phyloP scores from a whole-genome alignment of 2,797 vertebrate genomes.

The Euphonia xanthogaster region DNA sequence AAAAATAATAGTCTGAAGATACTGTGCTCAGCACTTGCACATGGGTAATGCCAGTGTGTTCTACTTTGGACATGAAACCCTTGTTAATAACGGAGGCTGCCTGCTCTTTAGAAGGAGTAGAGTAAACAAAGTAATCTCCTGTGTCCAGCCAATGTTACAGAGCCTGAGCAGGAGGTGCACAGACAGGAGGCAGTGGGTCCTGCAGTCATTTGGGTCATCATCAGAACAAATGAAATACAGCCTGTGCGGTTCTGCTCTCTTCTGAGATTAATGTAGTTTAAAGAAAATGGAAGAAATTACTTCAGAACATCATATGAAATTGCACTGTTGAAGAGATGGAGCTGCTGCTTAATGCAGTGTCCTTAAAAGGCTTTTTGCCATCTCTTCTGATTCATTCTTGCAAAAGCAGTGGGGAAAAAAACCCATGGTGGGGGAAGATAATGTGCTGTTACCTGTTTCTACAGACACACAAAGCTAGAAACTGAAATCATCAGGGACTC shows the following conservation, averaged over 20 bases:
- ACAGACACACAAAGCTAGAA: neutral
- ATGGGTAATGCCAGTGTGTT: neutral
- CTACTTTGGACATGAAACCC: neutral
- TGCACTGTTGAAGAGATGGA: neutral
- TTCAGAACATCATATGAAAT: slow-evolving; percentile 31
- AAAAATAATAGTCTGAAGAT: neutral
- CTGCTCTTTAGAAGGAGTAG: neutral
- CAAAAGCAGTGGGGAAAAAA: neutral
- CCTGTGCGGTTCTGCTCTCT: neutral
- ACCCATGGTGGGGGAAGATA: neutral
- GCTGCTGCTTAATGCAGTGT: neutral
- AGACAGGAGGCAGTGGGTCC: neutral
- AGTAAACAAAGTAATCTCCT: neutral
- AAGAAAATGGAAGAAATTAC: slow-evolving; percentile 51
- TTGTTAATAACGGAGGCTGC: neutral
- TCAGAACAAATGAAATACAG: neutral
- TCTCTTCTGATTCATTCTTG: slow-evolving; percentile 27
- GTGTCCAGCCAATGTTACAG: neutral
- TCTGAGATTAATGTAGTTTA: slow-evolving; percentile 35
- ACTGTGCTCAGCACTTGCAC: neutral
- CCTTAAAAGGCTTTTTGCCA: slow-evolving; percentile 25
- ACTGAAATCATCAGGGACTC: neutral
- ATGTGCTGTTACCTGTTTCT: neutral
- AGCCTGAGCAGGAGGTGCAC: neutral
- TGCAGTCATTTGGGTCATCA: neutral